A percentile compares a stretch with the other conserved stretches of the same genome.
These are phyloP conservation scores for Myxocyprinus asiaticus DNA, from an alignment of 2,113 vertebrate genomes.

Conservation along the genomic window DNA sequence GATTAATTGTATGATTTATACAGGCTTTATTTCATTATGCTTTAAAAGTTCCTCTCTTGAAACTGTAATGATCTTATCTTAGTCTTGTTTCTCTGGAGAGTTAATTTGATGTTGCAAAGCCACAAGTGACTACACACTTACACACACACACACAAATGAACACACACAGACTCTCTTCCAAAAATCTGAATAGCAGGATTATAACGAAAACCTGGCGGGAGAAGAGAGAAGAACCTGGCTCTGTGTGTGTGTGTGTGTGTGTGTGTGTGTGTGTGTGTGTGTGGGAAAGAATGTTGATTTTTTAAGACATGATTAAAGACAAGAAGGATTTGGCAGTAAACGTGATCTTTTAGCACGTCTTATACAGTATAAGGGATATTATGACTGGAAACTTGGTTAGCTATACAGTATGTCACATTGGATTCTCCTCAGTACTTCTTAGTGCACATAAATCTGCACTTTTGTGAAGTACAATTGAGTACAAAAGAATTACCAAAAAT, in stretches of 20 bases:
- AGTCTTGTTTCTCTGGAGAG: background rate
- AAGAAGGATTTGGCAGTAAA: background rate
- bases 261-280: constrained; percentile 31
- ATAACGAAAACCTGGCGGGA: constrained; percentile 20
- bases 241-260: background rate
- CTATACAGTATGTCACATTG: too few relatives aligned
- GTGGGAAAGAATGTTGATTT: constrained; percentile 11
- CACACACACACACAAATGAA: background rate
- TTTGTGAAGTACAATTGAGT: too few relatives aligned
- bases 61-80: constrained; percentile 25
- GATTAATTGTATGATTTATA: constrained; percentile 21
- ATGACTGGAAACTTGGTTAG: too few relatives aligned
- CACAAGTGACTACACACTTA: constrained; percentile 13
- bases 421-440: too few relatives aligned
- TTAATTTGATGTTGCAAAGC: constrained; percentile 10
- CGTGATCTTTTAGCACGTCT: too few relatives aligned
- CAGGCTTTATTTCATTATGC: constrained; percentile 5
- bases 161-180: constrained; percentile 25
- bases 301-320: background rate
- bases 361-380: too few relatives aligned
- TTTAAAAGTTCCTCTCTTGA: constrained; percentile 19
- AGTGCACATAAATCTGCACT: too few relatives aligned
- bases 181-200: constrained; percentile 20
- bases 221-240: constrained; percentile 19
- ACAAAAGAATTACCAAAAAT: too few relatives aligned